Evolutionary conservation across 1,140 invertebrate species (phyloP).

Genomic region (Sycophaga agraensis): DNA sequence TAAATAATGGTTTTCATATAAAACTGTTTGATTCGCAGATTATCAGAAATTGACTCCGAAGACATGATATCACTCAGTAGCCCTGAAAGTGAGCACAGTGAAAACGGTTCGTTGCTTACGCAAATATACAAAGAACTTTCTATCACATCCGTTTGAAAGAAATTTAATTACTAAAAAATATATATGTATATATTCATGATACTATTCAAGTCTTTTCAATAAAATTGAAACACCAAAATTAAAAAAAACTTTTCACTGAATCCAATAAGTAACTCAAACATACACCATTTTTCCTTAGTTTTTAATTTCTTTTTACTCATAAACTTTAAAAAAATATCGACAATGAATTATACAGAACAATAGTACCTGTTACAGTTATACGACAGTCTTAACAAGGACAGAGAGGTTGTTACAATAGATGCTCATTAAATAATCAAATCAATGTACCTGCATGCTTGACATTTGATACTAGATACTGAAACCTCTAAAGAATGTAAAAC

Average conservation of each 20-base stretch:
- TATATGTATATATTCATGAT: constrained; percentile 7
- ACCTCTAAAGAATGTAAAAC: constrained; percentile 14
- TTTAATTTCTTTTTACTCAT: constrained; percentile 28
- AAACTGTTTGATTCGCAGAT: constrained; percentile 33
- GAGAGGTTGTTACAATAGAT: constrained; percentile 3
- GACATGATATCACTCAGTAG: constrained; percentile 44
- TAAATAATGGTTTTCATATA: neutral
- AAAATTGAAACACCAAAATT: constrained; percentile 20
- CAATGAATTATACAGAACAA: constrained; percentile 19
- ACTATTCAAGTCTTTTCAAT: constrained; percentile 23
- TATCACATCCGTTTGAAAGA: constrained; percentile 49
- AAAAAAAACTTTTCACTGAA: constrained; percentile 2
- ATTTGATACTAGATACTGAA: constrained; percentile 17
- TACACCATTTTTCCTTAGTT: constrained; percentile 3
- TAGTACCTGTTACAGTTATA: constrained; percentile 5
- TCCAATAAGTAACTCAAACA: neutral
- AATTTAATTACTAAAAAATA: constrained; percentile 26
- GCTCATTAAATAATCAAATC: constrained; percentile 21
- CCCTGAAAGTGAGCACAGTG: constrained; percentile 38
- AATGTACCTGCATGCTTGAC: constrained; percentile 12
- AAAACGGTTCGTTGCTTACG: constrained; percentile 44
- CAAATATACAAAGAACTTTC: constrained; percentile 53
- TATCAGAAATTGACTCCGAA: constrained; percentile 38
- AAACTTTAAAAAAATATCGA: constrained; percentile 27
- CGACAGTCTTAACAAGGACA: constrained; percentile 19